phyloP scores from a whole-genome alignment of 2,113 vertebrate species.

The Aplodontia rufa region DNA sequence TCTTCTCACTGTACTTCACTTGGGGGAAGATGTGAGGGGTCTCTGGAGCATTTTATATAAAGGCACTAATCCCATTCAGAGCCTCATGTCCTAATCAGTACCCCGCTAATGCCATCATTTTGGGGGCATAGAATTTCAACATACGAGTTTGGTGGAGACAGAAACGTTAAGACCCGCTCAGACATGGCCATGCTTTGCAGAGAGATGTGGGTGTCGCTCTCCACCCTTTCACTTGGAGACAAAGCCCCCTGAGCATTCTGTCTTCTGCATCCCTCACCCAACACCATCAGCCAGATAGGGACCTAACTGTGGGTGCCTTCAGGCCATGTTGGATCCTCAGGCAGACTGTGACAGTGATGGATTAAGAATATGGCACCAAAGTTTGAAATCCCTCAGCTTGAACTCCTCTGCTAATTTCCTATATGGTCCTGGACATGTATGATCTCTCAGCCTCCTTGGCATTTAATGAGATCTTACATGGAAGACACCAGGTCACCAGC shows the following conservation, averaged over 20 bases:
- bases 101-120: neutral
- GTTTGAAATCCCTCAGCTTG: neutral
- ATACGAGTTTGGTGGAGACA: neutral
- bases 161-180: neutral
- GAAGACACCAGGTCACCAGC: neutral
- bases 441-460: neutral
- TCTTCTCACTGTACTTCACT: neutral
- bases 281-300: no score
- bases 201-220: accelerated
- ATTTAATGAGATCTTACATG: neutral
- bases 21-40: neutral
- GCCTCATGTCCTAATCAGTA: neutral
- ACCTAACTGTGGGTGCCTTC: neutral
- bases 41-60: neutral
- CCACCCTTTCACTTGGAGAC: neutral
- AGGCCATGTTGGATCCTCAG: neutral
- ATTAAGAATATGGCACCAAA: neutral
- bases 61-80: neutral
- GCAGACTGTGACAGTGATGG: neutral
- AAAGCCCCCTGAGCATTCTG: neutral
- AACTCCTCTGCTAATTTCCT: neutral
- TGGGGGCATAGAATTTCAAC: neutral
- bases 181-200: neutral
- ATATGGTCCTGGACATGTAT: neutral
- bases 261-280: neutral